Evolutionary conservation across 2,888 invertebrate genomes (phyloP).

Genomic region (Patella ulyssiponensis): DNA sequence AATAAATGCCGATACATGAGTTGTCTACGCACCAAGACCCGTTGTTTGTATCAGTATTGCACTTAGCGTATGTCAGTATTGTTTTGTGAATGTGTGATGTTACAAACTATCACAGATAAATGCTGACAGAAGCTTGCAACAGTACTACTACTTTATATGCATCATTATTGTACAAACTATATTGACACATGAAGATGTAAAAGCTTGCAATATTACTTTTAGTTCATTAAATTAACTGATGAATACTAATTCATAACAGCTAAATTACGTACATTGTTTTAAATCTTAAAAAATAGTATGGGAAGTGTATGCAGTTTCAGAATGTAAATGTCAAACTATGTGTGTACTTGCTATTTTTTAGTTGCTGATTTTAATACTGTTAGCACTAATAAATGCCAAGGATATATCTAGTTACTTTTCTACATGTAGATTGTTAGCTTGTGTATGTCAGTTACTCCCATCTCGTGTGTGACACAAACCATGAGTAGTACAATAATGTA

Average conservation of each 20-base stretch:
- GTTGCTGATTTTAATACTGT: background rate
- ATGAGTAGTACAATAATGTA: no score
- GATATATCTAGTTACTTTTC: background rate
- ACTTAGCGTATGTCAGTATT: background rate
- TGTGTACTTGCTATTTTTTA: background rate
- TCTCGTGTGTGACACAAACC: no score
- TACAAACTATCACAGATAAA: background rate
- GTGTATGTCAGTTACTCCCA: no score
- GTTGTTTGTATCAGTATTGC: no score
- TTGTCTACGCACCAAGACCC: no score
- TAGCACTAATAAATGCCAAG: slow-evolving; percentile 16
- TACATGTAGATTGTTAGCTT: background rate
- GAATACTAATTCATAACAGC: no score
- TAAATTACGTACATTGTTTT: no score
- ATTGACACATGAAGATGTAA: background rate
- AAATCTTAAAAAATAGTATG: background rate
- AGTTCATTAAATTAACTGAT: no score
- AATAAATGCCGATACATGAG: no score
- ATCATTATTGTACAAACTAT: background rate
- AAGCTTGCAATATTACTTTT: no score
- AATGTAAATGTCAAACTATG: background rate
- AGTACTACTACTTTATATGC: background rate
- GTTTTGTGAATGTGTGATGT: background rate
- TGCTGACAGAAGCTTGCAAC: background rate
- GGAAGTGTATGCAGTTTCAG: background rate